These are phyloP conservation scores for Parelbella ahira DNA, from an alignment of 2,888 invertebrate genomes.

Conservation along the genomic window DNA sequence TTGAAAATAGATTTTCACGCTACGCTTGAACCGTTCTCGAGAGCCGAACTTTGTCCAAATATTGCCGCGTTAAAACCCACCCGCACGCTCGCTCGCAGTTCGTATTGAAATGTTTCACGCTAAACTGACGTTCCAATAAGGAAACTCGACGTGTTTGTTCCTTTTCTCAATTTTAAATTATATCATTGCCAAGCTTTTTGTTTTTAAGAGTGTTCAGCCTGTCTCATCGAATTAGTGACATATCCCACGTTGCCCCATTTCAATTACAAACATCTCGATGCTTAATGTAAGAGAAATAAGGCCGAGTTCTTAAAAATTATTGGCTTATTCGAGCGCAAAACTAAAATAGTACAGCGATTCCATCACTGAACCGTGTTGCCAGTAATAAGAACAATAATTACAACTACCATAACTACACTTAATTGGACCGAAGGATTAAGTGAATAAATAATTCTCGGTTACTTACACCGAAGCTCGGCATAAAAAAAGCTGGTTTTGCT, in stretches of 20 bases:
- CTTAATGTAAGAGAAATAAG: conserved; percentile 16
- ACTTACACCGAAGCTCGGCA: conserved; percentile 46
- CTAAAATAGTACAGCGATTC: conserved; percentile 20
- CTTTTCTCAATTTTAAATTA: conserved; percentile 18
- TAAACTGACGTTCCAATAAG: conserved; percentile 1
- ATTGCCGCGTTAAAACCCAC: conserved; percentile 39
- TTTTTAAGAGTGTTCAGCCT: conserved; percentile 30
- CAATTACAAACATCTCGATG: conserved; percentile 8
- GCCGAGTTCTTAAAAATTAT: conserved; percentile 3
- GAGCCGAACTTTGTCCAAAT: conserved; percentile 66
- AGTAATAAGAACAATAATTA: conserved; percentile 61
- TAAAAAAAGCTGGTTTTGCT: conserved; percentile 44
- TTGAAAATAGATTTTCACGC: conserved; percentile 80
- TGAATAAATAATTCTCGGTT: conserved; percentile 57
- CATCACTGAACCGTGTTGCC: conserved; percentile 57
- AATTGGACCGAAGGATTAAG: conserved; percentile 65
- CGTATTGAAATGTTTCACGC: neutral
- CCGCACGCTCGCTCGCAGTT: conserved; percentile 14
- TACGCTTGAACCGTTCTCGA: conserved; percentile 59
- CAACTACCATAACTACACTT: conserved; percentile 54
- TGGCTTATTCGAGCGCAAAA: conserved; percentile 23
- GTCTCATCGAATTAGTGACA: conserved; percentile 33
- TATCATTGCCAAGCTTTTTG: conserved; percentile 26
- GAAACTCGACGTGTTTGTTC: conserved; percentile 1
- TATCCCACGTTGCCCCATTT: conserved; percentile 19